Evolutionary conservation across 2,888 invertebrate genomes (phyloP).

Genomic region (Dimorphilus gyrociliatus): DNA sequence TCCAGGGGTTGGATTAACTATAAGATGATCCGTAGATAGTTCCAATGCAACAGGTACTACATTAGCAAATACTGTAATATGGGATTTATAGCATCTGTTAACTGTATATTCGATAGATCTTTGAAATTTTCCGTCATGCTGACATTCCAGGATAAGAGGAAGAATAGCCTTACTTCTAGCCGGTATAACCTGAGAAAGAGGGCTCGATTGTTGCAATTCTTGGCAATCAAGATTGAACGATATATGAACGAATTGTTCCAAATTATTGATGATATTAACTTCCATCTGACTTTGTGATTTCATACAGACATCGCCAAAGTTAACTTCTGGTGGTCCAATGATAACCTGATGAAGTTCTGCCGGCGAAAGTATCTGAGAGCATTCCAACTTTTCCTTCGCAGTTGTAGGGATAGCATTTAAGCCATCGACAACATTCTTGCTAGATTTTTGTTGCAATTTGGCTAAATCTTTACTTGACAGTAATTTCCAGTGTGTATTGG

Average conservation of each 20-base stretch:
- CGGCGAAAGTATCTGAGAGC: constrained; percentile 24
- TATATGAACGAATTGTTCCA: constrained; percentile 27
- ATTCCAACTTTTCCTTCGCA: constrained; percentile 27
- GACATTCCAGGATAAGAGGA: constrained; percentile 36
- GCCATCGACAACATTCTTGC: constrained; percentile 19
- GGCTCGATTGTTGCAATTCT: constrained; percentile 35
- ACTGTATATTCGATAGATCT: constrained; percentile 35
- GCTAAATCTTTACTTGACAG: constrained; percentile 27
- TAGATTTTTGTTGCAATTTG: constrained; percentile 12
- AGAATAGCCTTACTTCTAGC: constrained; percentile 31
- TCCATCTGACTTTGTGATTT: constrained; percentile 28
- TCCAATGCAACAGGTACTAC: constrained; percentile 30
- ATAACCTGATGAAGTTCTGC: constrained; percentile 31
- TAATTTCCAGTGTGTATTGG: constrained; percentile 27
- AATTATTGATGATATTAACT: constrained; percentile 33
- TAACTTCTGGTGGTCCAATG: constrained; percentile 30
- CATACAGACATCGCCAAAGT: constrained; percentile 33
- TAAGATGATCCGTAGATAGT: constrained; percentile 23
- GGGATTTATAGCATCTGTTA: constrained; percentile 32
- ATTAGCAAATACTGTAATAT: constrained; percentile 33
- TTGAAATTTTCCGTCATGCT: constrained; percentile 29
- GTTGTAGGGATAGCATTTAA: constrained; percentile 33
- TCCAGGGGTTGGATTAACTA: constrained; percentile 23
- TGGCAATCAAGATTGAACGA: constrained; percentile 29
- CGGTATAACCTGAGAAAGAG: constrained; percentile 34